Conservation (phyloP, 2,113 vertebrate genomes). For the Theristicus caerulescens region DNA sequence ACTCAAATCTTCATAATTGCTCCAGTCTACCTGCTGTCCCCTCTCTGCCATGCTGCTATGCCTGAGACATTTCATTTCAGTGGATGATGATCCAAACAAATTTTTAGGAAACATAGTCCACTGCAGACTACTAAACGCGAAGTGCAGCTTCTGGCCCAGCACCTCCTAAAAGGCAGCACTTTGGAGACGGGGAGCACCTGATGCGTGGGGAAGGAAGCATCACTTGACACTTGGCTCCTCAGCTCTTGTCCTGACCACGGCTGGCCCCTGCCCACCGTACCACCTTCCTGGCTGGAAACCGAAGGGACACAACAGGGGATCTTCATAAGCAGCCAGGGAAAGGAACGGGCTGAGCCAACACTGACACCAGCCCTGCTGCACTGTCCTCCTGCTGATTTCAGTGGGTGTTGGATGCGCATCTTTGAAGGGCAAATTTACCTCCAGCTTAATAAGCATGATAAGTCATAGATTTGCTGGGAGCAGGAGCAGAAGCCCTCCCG, state of each 20-base stretch:
- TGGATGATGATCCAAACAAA: not conserved
- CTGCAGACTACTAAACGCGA: not conserved
- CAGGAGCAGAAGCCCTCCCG: slow-evolving; percentile 45
- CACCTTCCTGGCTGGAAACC: not conserved
- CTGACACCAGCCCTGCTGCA: not conserved
- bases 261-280: not conserved
- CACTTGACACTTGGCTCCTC: not conserved
- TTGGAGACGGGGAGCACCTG: accelerated
- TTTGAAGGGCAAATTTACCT: slow-evolving; percentile 61
- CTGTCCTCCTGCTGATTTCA: not conserved
- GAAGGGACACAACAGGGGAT: accelerated
- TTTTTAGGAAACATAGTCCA: not conserved
- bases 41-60: not conserved
- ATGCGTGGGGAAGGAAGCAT: not conserved
- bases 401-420: not conserved
- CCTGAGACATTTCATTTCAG: not conserved
- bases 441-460: slow-evolving; percentile 49
- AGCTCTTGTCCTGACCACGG: no score
- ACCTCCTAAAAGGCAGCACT: not conserved
- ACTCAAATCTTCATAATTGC: not conserved
- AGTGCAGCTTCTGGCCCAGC: not conserved
- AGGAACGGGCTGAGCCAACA: not conserved
- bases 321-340: not conserved
- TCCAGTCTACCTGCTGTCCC: not conserved
- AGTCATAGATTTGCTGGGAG: slow-evolving; percentile 58